These are phyloP conservation scores for Diabrotica virgifera DNA, from an alignment of 1,140 invertebrate species.

Conservation along the genomic window DNA sequence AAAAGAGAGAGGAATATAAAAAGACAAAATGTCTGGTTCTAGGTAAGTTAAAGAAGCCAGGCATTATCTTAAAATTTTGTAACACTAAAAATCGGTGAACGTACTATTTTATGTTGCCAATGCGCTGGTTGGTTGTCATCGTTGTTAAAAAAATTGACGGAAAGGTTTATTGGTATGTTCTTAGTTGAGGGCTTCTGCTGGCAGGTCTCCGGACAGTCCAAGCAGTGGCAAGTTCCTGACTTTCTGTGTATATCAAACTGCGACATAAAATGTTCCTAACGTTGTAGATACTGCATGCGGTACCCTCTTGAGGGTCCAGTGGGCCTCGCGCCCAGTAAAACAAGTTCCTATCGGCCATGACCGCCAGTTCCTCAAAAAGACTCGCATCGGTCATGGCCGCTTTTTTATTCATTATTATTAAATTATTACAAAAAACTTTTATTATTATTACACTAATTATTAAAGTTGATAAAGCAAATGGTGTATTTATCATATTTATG, in stretches of 20 bases:
- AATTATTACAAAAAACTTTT: slow-evolving; percentile 48
- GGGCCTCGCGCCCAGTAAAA: slow-evolving; percentile 56
- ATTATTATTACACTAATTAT: slow-evolving; percentile 48
- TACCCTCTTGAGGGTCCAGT: slow-evolving; percentile 32
- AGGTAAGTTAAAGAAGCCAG: too few species aligned
- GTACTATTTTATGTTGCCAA: too few species aligned
- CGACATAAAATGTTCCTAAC: slow-evolving; percentile 47
- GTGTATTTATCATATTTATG: slow-evolving; percentile 50
- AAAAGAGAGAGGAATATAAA: too few species aligned
- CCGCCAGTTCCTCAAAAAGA: slow-evolving; percentile 44
- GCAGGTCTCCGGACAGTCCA: slow-evolving; percentile 14
- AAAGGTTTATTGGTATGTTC: not conserved
- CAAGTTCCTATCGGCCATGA: slow-evolving; percentile 59
- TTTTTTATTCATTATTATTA: slow-evolving; percentile 50
- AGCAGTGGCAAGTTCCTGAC: slow-evolving; percentile 40
- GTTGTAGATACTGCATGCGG: slow-evolving; percentile 46
- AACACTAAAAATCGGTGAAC: too few species aligned
- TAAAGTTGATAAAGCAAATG: slow-evolving; percentile 46
- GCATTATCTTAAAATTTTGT: too few species aligned
- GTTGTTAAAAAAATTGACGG: too few species aligned
- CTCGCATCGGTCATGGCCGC: slow-evolving; percentile 41
- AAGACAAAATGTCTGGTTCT: too few species aligned
- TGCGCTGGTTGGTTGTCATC: too few species aligned
- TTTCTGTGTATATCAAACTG: slow-evolving; percentile 42
- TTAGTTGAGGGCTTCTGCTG: slow-evolving; percentile 18